phyloP scores from a whole-genome alignment of 2,113 vertebrate species.

The Panthera tigris region DNA sequence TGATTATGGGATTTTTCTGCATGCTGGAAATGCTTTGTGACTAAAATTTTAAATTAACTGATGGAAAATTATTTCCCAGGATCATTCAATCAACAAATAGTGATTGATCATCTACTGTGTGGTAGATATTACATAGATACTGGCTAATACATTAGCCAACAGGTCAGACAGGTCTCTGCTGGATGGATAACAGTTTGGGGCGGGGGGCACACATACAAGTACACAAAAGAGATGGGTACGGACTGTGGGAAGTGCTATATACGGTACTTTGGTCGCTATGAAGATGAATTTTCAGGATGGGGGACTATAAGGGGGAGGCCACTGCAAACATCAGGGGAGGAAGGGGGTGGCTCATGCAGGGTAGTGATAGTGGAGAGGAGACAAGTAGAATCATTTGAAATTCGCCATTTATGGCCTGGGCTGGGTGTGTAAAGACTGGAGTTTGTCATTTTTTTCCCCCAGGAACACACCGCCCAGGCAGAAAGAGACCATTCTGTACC shows the following conservation, averaged over 20 bases:
- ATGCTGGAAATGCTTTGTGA: neutral
- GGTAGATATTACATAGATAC: neutral
- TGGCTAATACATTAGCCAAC: neutral
- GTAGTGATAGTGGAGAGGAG: too few relatives aligned
- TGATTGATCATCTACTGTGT: neutral
- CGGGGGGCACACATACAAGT: too few relatives aligned
- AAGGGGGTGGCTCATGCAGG: neutral
- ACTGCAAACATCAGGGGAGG: neutral
- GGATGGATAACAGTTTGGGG: neutral
- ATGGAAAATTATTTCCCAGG: neutral
- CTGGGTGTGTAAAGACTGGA: neutral
- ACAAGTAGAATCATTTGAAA: neutral
- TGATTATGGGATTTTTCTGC: neutral
- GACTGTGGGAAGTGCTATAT: fast-evolving
- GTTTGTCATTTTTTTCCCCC: fast-evolving
- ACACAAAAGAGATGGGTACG: neutral
- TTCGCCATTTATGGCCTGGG: neutral
- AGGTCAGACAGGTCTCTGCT: neutral
- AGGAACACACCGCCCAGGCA: fast-evolving
- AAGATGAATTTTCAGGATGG: neutral
- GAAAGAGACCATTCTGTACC: fast-evolving
- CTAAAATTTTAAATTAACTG: neutral
- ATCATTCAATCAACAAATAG: neutral
- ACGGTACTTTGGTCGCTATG: neutral
- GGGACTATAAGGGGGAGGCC: too few relatives aligned